Evolutionary conservation across 2,797 vertebrate genomes (phyloP), one percentile per base, ranked within the genome.

Genomic region (Chaenodraco wilsoni): DNA sequence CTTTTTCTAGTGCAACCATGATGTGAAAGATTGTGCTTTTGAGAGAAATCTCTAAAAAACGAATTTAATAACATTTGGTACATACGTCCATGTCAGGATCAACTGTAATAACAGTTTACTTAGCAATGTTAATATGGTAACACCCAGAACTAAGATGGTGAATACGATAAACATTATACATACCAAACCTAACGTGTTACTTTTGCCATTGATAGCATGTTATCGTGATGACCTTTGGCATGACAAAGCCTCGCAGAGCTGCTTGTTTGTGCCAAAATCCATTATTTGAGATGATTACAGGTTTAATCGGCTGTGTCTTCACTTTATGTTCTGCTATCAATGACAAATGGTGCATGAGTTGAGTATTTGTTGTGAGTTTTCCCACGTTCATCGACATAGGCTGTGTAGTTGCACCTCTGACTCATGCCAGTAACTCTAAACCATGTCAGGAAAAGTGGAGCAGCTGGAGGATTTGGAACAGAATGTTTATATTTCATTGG

Each of bases 391-490:
- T 21, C 44, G 33, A 37, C 19, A 4, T 9, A 56, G 45, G 10
- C 33, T 65, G 55, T 46, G 49, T 27, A 41, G 46, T 58, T 33
- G 13, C 17, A 61, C 51, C 17, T 65, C 49, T 52, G 46, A 60
- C 40, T 60, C 41, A 2, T 48, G 64, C 74, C 61, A 52, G n/a
- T 31, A 45, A 49, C 43, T 77, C 13, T 3, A 62, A 79, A 3
- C 68, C 71, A 63, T 40, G 17, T 56, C 44, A 52, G 73, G 14
- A 68, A 65, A 75, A 61, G 2, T 64, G 17, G 64, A 63, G 61
- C 74, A 76, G 50, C 52, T 72, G 64, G 67, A 73, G 33, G 37
- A 67, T 77, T 54, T 52, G 44, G 55, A 74, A 62, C 41, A 43
- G 46, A 49, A 60, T 52, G 63, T 78, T 65, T 61, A 2, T 17